Evolutionary conservation across 2,113 vertebrate species (phyloP), one percentile per base, ranked within the genome.

Genomic region (Malurus alboscapulatus): DNA sequence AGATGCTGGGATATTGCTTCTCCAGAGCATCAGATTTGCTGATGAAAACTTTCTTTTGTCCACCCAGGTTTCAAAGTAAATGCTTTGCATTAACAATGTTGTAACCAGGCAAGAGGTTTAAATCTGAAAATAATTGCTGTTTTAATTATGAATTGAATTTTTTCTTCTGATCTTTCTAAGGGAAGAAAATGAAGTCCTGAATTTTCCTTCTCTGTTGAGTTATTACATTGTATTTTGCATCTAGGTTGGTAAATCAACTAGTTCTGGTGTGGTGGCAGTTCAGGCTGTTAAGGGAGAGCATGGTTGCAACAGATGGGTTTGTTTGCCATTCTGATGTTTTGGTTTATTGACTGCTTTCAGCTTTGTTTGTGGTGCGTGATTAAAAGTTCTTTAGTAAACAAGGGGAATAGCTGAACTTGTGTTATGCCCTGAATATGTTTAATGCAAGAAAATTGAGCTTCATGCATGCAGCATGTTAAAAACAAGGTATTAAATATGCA

Each of bases 131-230:
- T 30, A 89, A 58, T 30, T 26, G 17, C 65, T 96, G 59, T 40
- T 51, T 79, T 83, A 62, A 36, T 85, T 38, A 18, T 95, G 45
- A 94, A 77, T 13, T 89, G 47, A 85, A 62, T 87, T 92, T 92
- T 94, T 82, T 74, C 67, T 94, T 32, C 38, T 51, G 61, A 71
- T 76, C 53, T 83, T 74, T 87, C 55, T 81, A 47, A 88, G 34
- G 55, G 34, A 79, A 66, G 76, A 79, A 65, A 89, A 63, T 32
- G 4, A 61, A 88, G 45, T 73, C 30, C 34, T 93, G 47, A 78
- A 27, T 91, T 87, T 88, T 93, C 55, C 59, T 87, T 72, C 68
- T 95, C 68, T 96, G 72, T 62, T 93, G 78, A 93, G 47, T 92
- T 51, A 92, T 94, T 93, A 69, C 65, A 26, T 27, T 53, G 30